Evolutionary conservation across 1,140 invertebrate species (phyloP).

Genomic region (Pemphigus obesinymphae): DNA sequence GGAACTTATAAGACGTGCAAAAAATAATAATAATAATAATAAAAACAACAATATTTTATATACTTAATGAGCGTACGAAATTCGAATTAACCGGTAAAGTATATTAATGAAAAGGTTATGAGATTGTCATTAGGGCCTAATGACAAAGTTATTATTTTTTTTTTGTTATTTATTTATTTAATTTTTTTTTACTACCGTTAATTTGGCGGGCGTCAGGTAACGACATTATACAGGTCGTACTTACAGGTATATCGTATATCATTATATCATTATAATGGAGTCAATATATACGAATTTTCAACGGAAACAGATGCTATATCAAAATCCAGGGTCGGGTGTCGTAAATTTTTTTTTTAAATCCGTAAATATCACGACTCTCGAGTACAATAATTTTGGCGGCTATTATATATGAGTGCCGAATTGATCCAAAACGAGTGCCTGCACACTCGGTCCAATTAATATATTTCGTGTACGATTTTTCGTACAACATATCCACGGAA

Average conservation of each 20-base stretch:
- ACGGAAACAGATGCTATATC: no score
- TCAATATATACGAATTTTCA: neutral
- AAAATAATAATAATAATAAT: no score
- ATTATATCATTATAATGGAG: neutral
- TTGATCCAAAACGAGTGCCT: no score
- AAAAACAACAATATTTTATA: neutral
- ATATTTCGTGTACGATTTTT: no score
- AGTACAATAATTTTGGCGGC: no score
- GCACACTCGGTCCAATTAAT: no score
- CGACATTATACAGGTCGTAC: neutral
- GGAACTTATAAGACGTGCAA: no score
- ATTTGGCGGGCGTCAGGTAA: neutral
- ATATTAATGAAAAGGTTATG: neutral
- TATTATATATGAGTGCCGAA: no score
- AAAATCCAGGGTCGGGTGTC: no score
- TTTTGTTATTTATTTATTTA: neutral
- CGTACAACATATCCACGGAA: no score
- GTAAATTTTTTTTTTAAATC: no score
- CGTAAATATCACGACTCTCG: no score
- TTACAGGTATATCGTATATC: neutral
- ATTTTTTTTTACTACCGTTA: neutral
- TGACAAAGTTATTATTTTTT: neutral
- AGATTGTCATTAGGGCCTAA: slow-evolving; percentile 12
- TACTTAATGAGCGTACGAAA: neutral
- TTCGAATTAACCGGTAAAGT: neutral